Conservation (phyloP, 2,113 vertebrate genomes). For the Tetraodon nigroviridis region DNA sequence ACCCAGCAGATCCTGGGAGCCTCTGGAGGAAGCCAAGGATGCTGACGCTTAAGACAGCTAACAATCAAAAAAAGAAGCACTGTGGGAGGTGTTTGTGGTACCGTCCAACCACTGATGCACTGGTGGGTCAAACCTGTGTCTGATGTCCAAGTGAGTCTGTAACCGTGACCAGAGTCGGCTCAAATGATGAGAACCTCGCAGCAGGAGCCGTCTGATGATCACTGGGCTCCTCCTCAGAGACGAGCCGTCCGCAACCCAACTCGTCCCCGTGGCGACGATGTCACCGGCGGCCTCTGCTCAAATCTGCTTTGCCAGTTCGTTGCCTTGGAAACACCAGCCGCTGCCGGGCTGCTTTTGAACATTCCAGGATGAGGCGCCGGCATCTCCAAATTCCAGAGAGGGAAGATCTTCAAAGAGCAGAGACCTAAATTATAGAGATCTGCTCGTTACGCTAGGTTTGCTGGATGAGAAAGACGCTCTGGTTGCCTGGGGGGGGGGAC, state of each 20-base stretch:
- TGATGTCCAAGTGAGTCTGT: no score
- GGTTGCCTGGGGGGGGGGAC: no score
- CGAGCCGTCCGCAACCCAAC: slow-evolving; percentile 36
- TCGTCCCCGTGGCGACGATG: slow-evolving; percentile 55
- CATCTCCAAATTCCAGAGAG: slow-evolving; percentile 56
- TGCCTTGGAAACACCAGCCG: slow-evolving; percentile 69
- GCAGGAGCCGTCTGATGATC: slow-evolving; percentile 15
- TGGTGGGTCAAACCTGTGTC: no score
- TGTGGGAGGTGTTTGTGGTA: no score
- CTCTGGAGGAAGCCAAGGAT: no score
- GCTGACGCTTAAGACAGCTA: no score
- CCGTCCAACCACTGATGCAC: no score
- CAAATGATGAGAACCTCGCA: background rate
- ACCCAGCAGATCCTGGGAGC: no score
- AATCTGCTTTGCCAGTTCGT: slow-evolving; percentile 61
- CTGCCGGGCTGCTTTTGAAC: slow-evolving; percentile 57
- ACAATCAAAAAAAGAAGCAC: no score
- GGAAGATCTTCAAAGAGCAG: slow-evolving; percentile 11
- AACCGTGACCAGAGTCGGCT: no score
- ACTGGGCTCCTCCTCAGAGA: slow-evolving; percentile 27
- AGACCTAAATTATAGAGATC: no score
- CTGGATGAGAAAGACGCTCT: no score
- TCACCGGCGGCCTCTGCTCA: slow-evolving; percentile 61
- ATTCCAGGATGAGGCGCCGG: slow-evolving; percentile 53
- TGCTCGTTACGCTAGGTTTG: background rate